A percentile compares a stretch with the other conserved stretches of the same genome.
phyloP scores from a whole-genome alignment of 2,113 vertebrate species.

The Urocynchramus pylzowi region DNA sequence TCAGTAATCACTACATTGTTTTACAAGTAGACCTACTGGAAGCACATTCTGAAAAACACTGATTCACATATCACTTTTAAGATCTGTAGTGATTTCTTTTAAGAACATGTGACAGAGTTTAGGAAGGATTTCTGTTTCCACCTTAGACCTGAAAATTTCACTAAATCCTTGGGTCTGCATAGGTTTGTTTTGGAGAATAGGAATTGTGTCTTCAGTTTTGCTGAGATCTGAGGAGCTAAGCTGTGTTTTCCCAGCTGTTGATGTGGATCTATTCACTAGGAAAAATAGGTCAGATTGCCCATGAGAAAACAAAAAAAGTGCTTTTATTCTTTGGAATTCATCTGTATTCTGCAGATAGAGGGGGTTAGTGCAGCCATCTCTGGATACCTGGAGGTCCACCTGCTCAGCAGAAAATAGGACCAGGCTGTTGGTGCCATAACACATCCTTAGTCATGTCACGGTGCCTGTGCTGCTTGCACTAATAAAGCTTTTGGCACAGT shows the following conservation, averaged over 20 bases:
- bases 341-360: not conserved
- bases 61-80: not conserved
- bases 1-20: not conserved
- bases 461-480: not conserved
- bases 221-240: not conserved
- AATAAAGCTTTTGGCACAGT: not conserved
- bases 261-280: not conserved
- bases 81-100: not conserved
- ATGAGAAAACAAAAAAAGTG: not conserved
- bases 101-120: not conserved
- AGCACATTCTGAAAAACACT: not conserved
- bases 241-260: not conserved
- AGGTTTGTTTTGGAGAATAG: not conserved
- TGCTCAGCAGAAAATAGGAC: not conserved
- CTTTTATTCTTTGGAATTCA: not conserved
- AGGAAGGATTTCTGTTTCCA: not conserved
- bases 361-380: not conserved
- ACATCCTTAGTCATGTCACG: fast-evolving
- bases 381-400: not conserved
- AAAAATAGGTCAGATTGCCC: not conserved
- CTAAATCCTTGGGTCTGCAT: not conserved
- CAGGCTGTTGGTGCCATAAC: not conserved
- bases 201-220: not conserved
- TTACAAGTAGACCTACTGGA: not conserved
- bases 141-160: not conserved